Conservation (phyloP, 2,113 vertebrate genomes). For the pig (Sus scrofa) region DNA sequence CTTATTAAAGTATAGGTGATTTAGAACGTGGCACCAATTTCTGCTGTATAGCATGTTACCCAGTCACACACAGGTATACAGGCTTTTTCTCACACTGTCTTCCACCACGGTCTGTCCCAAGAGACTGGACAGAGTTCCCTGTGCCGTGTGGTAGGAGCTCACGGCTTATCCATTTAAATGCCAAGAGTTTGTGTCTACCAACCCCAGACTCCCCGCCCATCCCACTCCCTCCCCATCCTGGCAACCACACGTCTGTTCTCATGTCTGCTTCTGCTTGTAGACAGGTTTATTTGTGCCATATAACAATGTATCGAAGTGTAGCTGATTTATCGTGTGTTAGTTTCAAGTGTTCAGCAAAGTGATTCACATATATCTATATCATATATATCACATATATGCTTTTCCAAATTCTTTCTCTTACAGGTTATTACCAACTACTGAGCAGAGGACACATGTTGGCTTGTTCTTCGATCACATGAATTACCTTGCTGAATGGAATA, state of each 20-base stretch:
- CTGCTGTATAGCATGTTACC: not conserved
- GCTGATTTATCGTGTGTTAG: too few species aligned
- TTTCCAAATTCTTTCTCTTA: too few species aligned
- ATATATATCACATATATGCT: too few species aligned
- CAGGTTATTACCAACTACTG: too few species aligned
- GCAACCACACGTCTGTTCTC: fast-evolving
- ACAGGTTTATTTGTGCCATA: not conserved
- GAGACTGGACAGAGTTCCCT: not conserved
- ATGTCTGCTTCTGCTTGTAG: not conserved
- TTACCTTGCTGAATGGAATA: not conserved
- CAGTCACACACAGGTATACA: not conserved
- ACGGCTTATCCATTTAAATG: not conserved
- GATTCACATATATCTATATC: too few species aligned
- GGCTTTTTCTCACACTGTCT: too few species aligned
- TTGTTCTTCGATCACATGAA: not conserved
- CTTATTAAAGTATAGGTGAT: not conserved
- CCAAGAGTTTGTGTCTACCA: not conserved
- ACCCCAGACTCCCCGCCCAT: too few species aligned
- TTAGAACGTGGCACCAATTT: not conserved
- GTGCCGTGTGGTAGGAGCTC: not conserved
- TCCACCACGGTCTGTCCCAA: not conserved
- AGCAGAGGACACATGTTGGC: not conserved
- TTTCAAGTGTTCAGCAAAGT: too few species aligned
- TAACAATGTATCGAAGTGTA: too few species aligned
- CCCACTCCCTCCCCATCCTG: not conserved